Base-by-base conservation (phyloP, 2,888 invertebrate species). In the Synanthedon vespiformis region DNA sequence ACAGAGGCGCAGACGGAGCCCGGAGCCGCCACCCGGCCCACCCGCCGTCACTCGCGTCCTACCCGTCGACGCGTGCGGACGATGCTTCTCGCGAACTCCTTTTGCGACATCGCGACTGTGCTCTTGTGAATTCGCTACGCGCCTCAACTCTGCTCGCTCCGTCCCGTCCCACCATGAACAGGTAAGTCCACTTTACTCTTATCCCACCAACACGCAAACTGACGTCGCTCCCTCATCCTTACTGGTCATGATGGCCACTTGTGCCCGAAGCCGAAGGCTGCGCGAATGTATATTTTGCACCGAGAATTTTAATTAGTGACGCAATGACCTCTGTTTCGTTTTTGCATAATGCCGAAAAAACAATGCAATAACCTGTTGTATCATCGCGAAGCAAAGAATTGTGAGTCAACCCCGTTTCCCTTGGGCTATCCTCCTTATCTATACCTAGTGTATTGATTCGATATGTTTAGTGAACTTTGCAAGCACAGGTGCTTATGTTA, bases 271-370 rank as follows among this genome's bases (percentile, higher is more conserved):
- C 48, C 61, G 71, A 74, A 76, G 74, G 72, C 67, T 69, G 66
- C 60, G 61, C 59, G 34, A 10, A 16, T 16, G 57, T 58, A 56
- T 60, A 53, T 55, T 57, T 57, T 56, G 57, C 65, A 57, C 59
- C 55, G 61, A 59, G 74, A 76, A 77, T 80, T 64, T 72, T 73
- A 77, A 80, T 77, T 68, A 69, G 61, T 79, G 77, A 80, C 76
- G 80, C 74, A 78, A 77, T 72, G 72, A 74, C 72, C 75, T 78
- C 70, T 65, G 67, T 57, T 68, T 62, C 59, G 60, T 75, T 72
- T 79, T 73, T 72, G 71, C 73, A 68, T 72, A 71, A 68, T 61
- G 56, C 60, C 61, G 64, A 71, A 73, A 22, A 73, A 73, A 73
- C 68, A 72, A 76, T 72, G 72, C 73, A 71, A 71, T 67, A 67